Base-by-base conservation (phyloP, 1,140 invertebrate genomes). In the Aphaenogaster floridana region DNA sequence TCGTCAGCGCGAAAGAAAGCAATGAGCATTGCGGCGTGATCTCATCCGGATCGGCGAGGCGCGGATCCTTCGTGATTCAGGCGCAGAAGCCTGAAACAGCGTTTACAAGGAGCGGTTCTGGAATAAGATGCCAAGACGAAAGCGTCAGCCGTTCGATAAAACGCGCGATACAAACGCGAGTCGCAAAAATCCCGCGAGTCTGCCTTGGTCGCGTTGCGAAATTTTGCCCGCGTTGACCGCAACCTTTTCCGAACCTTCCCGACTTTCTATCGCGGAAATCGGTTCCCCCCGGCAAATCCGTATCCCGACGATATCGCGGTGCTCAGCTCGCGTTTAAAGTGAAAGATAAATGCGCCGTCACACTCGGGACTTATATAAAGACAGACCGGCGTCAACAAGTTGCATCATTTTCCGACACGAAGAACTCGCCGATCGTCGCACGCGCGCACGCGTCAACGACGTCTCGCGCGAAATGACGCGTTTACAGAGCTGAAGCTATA, bases 401-500 rank as follows among this genome's bases (percentile, higher is more conserved):
- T 86, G 78, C 85, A 86, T 86, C 86, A 86, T 83, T 86, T 86
- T 79, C 61, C 61, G 50, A 86, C 76, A 61, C 78, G 61, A 61
- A 42, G 39, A 81, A 59, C 77, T 71, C 50, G 78, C 54, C 77
- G 86, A 69, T 86, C 54, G 42, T 83, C 80, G 52, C 9, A 34
- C 59, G 17, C 66, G 39, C 66, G 36, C 36, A 45, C 52, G 50
- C 68, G 34, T 72, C 52, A 42, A 74, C 68, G 61, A 57, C 36
- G 78, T 13, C 61, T 80, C 17, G 45, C 17, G n/a, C 15, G 66
- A 45, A 81, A 42, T 71, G 13, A 81, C 17, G 68, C 52, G 69
- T 28, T 71, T 81, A 52, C 74, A 64, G 0, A 76, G 42, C 13
- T 11, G 28, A 84, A 59, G 42, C 54, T 74, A 39, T 57, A 71